phyloP scores from a whole-genome alignment of 35 echinoderm and acorn worm species.

The Hemicentrotus pulcherrimus region DNA sequence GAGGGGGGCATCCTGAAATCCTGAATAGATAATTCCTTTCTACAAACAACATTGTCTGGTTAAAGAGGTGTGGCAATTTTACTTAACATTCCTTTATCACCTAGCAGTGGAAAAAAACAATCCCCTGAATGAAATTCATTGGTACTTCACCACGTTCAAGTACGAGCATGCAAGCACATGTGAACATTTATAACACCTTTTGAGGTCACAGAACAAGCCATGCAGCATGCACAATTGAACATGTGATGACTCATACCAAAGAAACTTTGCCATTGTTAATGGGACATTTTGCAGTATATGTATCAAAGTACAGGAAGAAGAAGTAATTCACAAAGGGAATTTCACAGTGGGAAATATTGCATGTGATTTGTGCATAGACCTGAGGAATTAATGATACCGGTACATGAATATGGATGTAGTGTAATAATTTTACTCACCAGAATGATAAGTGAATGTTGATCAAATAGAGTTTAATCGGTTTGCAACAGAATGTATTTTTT shows the following conservation, averaged over 20 bases:
- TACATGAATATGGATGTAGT: too few relatives aligned
- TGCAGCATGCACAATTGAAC: background rate
- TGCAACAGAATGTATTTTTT: too few relatives aligned
- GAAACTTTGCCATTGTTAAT: background rate
- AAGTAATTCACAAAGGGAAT: too few relatives aligned
- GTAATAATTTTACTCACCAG: background rate
- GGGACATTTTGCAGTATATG: background rate
- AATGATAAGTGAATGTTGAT: background rate
- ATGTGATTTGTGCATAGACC: too few relatives aligned
- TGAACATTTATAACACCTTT: background rate
- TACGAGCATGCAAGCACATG: background rate
- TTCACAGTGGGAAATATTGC: too few relatives aligned
- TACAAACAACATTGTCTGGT: background rate
- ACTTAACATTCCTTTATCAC: too few relatives aligned
- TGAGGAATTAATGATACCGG: too few relatives aligned
- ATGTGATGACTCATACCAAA: background rate
- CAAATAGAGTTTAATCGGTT: background rate
- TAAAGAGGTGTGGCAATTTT: background rate
- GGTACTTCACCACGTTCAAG: background rate
- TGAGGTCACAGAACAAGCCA: background rate
- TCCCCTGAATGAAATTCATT: background rate
- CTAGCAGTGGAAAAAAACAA: background rate
- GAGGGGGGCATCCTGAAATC: too few relatives aligned
- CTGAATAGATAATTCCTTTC: too few relatives aligned
- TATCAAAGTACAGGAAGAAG: background rate